A percentile compares a stretch with the other conserved stretches of the same genome.
Conservation (phyloP, 2,888 invertebrate species). For the Ecdyonurus torrentis region DNA sequence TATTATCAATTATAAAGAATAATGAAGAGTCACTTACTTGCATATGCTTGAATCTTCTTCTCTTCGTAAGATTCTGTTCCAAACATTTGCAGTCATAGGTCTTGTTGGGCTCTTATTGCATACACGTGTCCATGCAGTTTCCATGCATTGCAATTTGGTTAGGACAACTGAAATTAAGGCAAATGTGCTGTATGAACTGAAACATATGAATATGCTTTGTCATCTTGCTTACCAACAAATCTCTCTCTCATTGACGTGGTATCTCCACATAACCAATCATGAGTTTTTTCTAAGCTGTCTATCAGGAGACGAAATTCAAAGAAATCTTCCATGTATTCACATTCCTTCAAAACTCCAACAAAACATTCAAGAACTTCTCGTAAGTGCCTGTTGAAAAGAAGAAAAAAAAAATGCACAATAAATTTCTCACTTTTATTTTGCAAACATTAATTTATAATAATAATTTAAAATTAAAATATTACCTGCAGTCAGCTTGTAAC, state of each 20-base stretch:
- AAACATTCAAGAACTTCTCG: neutral
- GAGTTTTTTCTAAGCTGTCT: neutral
- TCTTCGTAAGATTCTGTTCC: neutral
- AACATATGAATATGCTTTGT: neutral
- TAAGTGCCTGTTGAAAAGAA: neutral
- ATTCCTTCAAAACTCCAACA: neutral
- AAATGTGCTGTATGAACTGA: no score
- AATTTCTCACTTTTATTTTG: no score
- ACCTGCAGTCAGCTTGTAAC: constrained; percentile 2
- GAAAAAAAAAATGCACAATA: no score
- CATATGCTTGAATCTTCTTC: no score
- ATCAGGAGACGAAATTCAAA: neutral
- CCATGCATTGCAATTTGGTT: neutral
- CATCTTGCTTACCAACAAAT: constrained; percentile 5
- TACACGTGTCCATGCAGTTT: neutral
- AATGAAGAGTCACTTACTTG: no score
- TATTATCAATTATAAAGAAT: no score
- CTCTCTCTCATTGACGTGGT: neutral
- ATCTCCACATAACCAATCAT: neutral
- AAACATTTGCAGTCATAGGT: neutral
- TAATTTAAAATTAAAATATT: neutral
- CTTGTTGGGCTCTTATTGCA: neutral
- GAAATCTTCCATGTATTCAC: neutral
- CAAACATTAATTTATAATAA: no score
- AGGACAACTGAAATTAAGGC: neutral